A percentile compares a stretch with the other conserved stretches of the same genome.
These are phyloP conservation scores for Bathynomus jamesi DNA, from an alignment of 1,140 invertebrate species.

Conservation along the genomic window DNA sequence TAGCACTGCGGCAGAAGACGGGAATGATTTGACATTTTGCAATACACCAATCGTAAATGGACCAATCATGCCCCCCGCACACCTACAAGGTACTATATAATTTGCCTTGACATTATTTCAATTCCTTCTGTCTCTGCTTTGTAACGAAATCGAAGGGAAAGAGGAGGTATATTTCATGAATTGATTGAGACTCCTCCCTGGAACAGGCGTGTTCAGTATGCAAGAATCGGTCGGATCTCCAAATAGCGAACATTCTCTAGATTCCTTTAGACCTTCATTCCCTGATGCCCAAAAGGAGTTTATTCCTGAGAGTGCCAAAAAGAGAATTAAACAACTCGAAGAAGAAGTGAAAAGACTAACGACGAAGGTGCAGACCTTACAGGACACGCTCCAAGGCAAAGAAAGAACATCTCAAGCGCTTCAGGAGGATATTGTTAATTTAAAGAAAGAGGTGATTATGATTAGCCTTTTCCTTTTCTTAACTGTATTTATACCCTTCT, in stretches of 20 bases:
- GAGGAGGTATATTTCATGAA: too few species aligned
- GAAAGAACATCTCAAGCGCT: slow-evolving; percentile 29
- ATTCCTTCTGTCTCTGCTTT: too few species aligned
- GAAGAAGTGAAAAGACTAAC: background rate
- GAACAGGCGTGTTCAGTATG: background rate
- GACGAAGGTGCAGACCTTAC: slow-evolving; percentile 32
- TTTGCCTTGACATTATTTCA: background rate
- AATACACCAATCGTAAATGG: background rate
- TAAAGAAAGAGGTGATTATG: slow-evolving; percentile 22
- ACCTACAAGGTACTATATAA: background rate
- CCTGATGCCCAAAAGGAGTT: background rate
- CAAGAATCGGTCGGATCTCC: background rate
- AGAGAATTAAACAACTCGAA: background rate
- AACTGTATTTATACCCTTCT: background rate
- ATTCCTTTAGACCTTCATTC: background rate
- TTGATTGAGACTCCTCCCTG: too few species aligned
- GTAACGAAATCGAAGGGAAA: too few species aligned
- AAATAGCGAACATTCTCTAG: background rate
- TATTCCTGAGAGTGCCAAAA: background rate
- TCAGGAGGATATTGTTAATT: slow-evolving; percentile 27
- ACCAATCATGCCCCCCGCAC: background rate
- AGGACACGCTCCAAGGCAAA: slow-evolving; percentile 41
- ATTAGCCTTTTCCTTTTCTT: background rate
- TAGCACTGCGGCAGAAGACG: slow-evolving; percentile 13
- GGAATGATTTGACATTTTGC: background rate